A percentile compares a stretch with the other conserved stretches of the same genome.
These are phyloP conservation scores for Drosophila suboccidentalis DNA, from an alignment of 2,888 invertebrate genomes.

Conservation along the genomic window DNA sequence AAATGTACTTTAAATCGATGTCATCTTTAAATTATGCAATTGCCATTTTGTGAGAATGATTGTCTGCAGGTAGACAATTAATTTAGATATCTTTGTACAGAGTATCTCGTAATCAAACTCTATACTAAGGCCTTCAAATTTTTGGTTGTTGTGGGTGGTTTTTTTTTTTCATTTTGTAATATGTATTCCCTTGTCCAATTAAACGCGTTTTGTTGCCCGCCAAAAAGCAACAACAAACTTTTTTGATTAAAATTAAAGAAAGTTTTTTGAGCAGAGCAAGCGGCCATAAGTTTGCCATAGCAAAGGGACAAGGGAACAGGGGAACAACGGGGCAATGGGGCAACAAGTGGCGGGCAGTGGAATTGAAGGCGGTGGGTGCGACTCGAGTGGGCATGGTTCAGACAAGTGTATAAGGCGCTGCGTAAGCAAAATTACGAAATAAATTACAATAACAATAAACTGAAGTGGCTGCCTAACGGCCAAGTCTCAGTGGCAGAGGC, in stretches of 20 bases:
- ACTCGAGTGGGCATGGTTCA: constrained; percentile 18
- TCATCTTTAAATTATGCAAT: too few relatives aligned
- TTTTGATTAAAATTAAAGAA: constrained; percentile 78
- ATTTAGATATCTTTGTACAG: not conserved
- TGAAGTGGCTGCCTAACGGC: constrained; percentile 58
- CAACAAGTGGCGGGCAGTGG: constrained; percentile 51
- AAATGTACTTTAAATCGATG: too few relatives aligned
- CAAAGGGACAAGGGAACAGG: constrained; percentile 50
- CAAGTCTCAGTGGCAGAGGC: constrained; percentile 6
- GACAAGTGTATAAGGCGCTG: constrained; percentile 54
- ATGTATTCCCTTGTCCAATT: constrained; percentile 78
- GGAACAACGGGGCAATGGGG: constrained; percentile 9
- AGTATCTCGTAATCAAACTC: not conserved
- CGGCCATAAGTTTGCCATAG: constrained; percentile 50
- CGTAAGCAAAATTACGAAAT: constrained; percentile 56
- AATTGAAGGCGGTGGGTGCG: constrained; percentile 8
- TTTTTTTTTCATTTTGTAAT: constrained; percentile 24
- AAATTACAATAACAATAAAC: constrained; percentile 71
- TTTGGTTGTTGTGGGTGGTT: constrained; percentile 2
- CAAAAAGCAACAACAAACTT: constrained; percentile 65
- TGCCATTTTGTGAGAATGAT: too few relatives aligned
- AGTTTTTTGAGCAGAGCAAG: constrained; percentile 52
- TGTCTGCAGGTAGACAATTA: not conserved
- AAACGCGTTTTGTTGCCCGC: constrained; percentile 70
- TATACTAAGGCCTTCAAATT: not conserved